phyloP scores from a whole-genome alignment of 2,888 invertebrate genomes.

The Tetramorium bicarinatum region DNA sequence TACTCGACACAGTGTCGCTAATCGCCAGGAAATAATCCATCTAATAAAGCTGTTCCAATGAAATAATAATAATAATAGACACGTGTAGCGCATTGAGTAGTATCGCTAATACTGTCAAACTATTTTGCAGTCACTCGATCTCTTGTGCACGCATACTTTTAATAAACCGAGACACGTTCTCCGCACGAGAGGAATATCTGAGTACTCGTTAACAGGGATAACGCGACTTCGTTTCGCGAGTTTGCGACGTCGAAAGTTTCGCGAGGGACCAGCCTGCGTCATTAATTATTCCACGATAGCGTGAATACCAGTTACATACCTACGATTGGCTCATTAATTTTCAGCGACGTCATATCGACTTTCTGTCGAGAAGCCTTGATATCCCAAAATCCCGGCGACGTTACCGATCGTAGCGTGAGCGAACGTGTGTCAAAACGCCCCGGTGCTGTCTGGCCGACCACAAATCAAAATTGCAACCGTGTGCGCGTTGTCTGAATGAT shows the following conservation, averaged over 20 bases:
- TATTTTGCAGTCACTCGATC: background rate
- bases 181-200: slow-evolving; percentile 18
- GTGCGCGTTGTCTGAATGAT: slow-evolving; percentile 58
- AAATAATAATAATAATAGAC: slow-evolving; percentile 1
- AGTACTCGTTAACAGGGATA: slow-evolving; percentile 36
- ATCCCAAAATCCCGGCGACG: slow-evolving; percentile 66
- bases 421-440: slow-evolving; percentile 51
- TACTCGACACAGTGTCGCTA: background rate
- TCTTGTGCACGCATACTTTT: background rate
- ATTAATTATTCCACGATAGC: slow-evolving; percentile 57
- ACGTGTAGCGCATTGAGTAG: background rate
- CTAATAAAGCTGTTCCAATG: background rate
- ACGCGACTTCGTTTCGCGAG: slow-evolving; percentile 31
- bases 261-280: slow-evolving; percentile 9
- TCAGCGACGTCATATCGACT: slow-evolving; percentile 74
- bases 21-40: background rate
- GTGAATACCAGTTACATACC: slow-evolving; percentile 60
- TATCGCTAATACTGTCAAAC: background rate
- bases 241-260: slow-evolving; percentile 46
- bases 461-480: slow-evolving; percentile 71
- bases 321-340: slow-evolving; percentile 77
- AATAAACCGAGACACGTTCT: background rate
- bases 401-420: slow-evolving; percentile 41
- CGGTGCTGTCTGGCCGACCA: slow-evolving; percentile 43
- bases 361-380: slow-evolving; percentile 71